Conservation (phyloP, 2,113 vertebrate genomes). For the Todiramphus chloris region DNA sequence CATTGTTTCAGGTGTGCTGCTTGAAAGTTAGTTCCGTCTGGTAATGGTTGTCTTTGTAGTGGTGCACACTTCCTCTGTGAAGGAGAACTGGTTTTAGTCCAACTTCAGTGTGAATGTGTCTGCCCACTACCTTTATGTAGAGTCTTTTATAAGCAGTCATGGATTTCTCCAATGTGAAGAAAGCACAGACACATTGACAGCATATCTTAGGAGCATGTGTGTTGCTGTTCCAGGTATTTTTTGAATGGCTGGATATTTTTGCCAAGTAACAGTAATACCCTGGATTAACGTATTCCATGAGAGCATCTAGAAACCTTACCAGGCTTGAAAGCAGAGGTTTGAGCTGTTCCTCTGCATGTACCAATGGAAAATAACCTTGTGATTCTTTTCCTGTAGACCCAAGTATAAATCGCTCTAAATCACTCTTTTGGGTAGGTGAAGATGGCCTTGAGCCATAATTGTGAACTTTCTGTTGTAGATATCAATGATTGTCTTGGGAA, state of each 20-base stretch:
- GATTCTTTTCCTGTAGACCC: neutral
- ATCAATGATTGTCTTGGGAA: slow-evolving; percentile 89
- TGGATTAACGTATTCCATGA: neutral
- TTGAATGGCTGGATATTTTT: neutral
- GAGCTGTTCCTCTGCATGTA: neutral
- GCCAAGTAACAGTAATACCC: neutral
- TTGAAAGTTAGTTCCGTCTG: neutral
- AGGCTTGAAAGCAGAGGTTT: neutral
- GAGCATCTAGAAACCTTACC: neutral
- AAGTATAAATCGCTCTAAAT: neutral
- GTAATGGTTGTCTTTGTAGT: neutral
- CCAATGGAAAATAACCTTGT: neutral
- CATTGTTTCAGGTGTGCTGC: neutral
- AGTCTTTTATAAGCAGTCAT: neutral
- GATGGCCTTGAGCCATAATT: neutral
- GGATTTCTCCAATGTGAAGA: neutral
- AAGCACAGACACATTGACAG: neutral
- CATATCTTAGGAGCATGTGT: neutral
- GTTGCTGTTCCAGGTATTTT: neutral
- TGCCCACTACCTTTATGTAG: neutral
- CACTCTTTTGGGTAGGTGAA: neutral
- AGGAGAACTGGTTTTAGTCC: neutral
- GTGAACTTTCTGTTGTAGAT: slow-evolving; percentile 74
- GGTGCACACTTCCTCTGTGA: neutral
- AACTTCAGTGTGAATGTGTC: neutral